Base-by-base conservation (phyloP, 2,797 vertebrate genomes). In the Parauchenoglanis punctatus region DNA sequence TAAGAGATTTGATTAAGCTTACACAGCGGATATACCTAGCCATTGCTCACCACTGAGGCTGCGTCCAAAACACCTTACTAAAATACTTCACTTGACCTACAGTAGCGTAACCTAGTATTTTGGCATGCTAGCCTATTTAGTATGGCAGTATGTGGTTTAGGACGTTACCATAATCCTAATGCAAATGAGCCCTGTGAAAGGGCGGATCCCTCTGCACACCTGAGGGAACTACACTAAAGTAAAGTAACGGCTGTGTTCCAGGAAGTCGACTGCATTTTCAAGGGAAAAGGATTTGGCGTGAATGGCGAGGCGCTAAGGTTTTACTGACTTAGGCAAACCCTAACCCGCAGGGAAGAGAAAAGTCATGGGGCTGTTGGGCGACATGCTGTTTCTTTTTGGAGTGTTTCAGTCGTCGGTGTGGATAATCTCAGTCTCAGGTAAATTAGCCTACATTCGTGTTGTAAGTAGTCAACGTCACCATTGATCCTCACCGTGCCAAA, bases 371-470 rank as follows among this genome's bases (percentile, higher is more conserved):
- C 35, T 73, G 25, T 35, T 72, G 40, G n/a, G 65, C 13, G 65
- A 77, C 56, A 46, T 85, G 20, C 1, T 84, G 46, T n/a, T 88
- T 12, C 56, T 88, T 58, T 73, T 40, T 56, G 83, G 67, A 44
- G 3, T 85, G 59, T 35, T 88, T 56, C 28, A 52, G 20, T 52
- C 11, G 18, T 28, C 63, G 23, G 20, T 80, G 61, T 81, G 87
- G 87, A 85, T n/a, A 18, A 86, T 54, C 46, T 81, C 87, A 52
- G 76, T 31, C 46, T 88, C 87, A 88, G 87, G 87, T 88, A 88
- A 72, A 84, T 25, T 25, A 31, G 7, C 35, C 35, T 15, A 15
- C 44, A 31, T 65, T 46, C 59, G 15, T 44, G 11, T 23, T 13
- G 4, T 44, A n/a, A 12, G 23, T 18, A 7, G 1, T 67, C 3